Evolutionary conservation across 2,888 invertebrate genomes (phyloP), one percentile per base, ranked within the genome.

Genomic region (Buathra laborator): DNA sequence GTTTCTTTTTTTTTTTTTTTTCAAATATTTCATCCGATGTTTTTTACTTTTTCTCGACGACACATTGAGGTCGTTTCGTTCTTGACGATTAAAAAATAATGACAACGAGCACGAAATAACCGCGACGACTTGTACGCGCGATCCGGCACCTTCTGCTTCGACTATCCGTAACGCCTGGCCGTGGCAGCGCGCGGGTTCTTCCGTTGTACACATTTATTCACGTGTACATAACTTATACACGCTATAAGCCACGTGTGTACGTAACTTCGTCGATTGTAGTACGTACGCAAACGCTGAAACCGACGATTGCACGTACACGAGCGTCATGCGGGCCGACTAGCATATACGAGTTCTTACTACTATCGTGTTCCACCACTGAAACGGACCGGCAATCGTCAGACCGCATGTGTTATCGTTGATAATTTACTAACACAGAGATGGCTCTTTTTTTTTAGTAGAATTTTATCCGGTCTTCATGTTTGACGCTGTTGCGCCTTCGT

Each of bases 81-180:
- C 24, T 29, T 29, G 3, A 14, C 56, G 32, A 14, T 24, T 3
- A 12, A 10, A 66, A 77, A 56, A 29, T 59, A 19, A 66, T 10
- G 10, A 43, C 48, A 48, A 81, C 59, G 76, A 48, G 24, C 48
- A 16, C 19, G 66, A 75, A 80, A 76, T 59, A 67, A 77, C n/a
- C 80, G 66, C 77, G 77, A 78, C 71, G 72, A 77, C 32, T 71
- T 68, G 75, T 37, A 76, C 83, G 80, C 76, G 72, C 59, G 70
- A 81, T 74, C 82, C 71, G 76, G 82, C 82, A 79, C 85, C 81
- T 82, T 82, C 79, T 82, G 79, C 79, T 82, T 71, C 71, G 79
- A 82, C 75, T 85, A 71, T 79, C 82, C 82, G 82, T 85, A 82
- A 82, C 75, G 81, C 75, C 78, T 82, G 79, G 71, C 51, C 71